Percentiles rank a stretch among this genome's conserved stretches.
Evolutionary conservation across 2,888 invertebrate species (phyloP).

Genomic region (Phengaris arion): DNA sequence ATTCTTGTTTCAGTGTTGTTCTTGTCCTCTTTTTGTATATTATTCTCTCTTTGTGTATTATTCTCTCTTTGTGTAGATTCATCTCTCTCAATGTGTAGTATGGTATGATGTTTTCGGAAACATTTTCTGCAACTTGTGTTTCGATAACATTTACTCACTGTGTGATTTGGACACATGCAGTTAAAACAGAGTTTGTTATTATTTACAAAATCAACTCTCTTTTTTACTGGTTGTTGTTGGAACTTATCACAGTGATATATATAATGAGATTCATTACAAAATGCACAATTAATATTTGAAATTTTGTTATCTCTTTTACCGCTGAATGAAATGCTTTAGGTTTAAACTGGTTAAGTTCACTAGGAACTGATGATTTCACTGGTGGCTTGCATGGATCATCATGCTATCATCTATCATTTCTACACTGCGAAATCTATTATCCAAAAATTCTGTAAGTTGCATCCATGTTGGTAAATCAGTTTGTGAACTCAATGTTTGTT

Average conservation of each 20-base stretch:
- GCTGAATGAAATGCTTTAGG: not conserved
- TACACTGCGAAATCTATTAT: too few species aligned
- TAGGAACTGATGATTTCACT: too few species aligned
- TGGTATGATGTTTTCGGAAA: slow-evolving; percentile 37
- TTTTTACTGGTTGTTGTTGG: not conserved
- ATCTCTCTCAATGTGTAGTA: slow-evolving; percentile 36
- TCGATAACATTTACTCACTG: slow-evolving; percentile 32
- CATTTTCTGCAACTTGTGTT: slow-evolving; percentile 35
- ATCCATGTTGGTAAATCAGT: too few species aligned
- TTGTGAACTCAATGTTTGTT: too few species aligned
- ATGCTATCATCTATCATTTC: too few species aligned
- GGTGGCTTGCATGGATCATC: too few species aligned
- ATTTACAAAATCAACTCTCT: slow-evolving; percentile 33
- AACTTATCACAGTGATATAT: not conserved
- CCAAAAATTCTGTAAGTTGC: too few species aligned
- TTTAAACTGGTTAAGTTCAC: not conserved
- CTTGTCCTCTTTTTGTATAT: not conserved
- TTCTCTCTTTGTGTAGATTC: not conserved
- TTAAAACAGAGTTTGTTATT: slow-evolving; percentile 35
- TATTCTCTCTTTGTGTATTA: not conserved
- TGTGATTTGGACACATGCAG: slow-evolving; percentile 33
- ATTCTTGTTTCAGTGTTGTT: too few species aligned
- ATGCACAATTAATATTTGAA: not conserved
- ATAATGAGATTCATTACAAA: not conserved
- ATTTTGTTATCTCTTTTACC: not conserved